Percentiles rank a stretch among this genome's conserved stretches.
phyloP scores from a whole-genome alignment of 2,113 vertebrate species.

The Polypterus bichir region DNA sequence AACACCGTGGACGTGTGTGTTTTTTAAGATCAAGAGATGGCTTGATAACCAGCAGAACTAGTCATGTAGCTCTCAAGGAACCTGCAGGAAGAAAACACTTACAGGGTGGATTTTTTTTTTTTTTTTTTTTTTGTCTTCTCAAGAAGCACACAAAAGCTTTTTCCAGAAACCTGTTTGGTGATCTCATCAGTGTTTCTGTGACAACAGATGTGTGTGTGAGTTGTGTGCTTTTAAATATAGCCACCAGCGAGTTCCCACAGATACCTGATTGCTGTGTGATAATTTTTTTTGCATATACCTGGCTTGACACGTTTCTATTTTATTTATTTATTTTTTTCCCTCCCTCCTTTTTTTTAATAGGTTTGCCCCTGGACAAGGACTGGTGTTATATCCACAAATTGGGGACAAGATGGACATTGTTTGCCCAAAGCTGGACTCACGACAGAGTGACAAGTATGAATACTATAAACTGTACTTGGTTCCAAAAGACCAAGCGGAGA shows the following conservation, averaged over 20 bases:
- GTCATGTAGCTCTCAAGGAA: too few relatives aligned
- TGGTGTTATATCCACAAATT: constrained; percentile 95
- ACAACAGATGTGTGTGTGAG: neutral
- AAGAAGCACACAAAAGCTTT: neutral
- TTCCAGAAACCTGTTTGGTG: constrained; percentile 3
- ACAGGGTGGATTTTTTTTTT: too few relatives aligned
- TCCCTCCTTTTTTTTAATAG: constrained; percentile 44
- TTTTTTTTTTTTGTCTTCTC: too few relatives aligned
- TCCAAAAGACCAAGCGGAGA: constrained; percentile 87
- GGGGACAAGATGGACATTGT: constrained; percentile 99
- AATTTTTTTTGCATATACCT: neutral
- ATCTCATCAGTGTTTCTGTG: neutral
- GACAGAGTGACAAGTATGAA: constrained; percentile 75
- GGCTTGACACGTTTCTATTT: constrained; percentile 2
- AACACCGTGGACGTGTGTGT: too few relatives aligned
- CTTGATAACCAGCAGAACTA: too few relatives aligned
- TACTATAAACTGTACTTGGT: constrained; percentile 98
- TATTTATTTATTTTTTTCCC: constrained; percentile 22
- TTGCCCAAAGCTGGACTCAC: constrained; percentile 90
- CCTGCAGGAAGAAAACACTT: too few relatives aligned
- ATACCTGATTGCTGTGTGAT: neutral
- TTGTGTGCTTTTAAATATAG: neutral
- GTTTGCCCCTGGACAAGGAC: constrained; percentile 88
- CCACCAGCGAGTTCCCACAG: neutral
- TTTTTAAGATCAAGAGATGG: too few relatives aligned